Evolutionary conservation across 1,140 invertebrate species (phyloP).

Genomic region (Notospermus geniculatus): DNA sequence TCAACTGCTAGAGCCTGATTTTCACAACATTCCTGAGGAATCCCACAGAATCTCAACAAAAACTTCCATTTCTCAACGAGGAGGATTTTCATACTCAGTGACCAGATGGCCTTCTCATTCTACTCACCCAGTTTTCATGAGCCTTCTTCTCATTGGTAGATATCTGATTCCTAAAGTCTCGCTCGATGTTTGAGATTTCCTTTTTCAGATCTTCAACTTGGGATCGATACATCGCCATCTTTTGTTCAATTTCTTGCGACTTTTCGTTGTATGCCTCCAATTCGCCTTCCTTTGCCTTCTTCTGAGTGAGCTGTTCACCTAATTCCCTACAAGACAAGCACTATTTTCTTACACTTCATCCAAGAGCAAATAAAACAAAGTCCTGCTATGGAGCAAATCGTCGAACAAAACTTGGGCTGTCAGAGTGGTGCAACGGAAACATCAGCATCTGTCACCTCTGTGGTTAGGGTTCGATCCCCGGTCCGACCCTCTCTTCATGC

Average conservation of each 20-base stretch:
- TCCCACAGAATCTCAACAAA: no score
- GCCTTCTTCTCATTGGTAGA: constrained; percentile 52
- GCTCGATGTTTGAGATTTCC: constrained; percentile 44
- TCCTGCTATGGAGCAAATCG: no score
- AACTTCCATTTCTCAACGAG: no score
- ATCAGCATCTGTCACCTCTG: no score
- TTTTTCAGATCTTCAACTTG: constrained; percentile 45
- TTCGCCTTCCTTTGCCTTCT: constrained; percentile 72
- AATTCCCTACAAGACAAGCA: constrained; percentile 63
- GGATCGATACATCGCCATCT: constrained; percentile 29
- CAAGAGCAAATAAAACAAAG: no score
- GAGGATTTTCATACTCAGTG: not conserved
- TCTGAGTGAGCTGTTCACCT: constrained; percentile 75
- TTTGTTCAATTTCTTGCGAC: constrained; percentile 29
- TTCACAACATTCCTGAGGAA: no score
- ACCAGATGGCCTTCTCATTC: not conserved
- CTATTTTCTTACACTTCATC: no score
- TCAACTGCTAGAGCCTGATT: no score
- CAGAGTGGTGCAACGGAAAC: no score
- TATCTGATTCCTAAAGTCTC: constrained; percentile 50
- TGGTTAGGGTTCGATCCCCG: no score
- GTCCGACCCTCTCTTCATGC: no score
- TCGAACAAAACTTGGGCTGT: no score
- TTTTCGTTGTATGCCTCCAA: constrained; percentile 35
- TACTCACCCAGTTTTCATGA: constrained; percentile 52